Evolutionary conservation across 2,888 invertebrate genomes (phyloP).

Genomic region (Laspeyria flexula): DNA sequence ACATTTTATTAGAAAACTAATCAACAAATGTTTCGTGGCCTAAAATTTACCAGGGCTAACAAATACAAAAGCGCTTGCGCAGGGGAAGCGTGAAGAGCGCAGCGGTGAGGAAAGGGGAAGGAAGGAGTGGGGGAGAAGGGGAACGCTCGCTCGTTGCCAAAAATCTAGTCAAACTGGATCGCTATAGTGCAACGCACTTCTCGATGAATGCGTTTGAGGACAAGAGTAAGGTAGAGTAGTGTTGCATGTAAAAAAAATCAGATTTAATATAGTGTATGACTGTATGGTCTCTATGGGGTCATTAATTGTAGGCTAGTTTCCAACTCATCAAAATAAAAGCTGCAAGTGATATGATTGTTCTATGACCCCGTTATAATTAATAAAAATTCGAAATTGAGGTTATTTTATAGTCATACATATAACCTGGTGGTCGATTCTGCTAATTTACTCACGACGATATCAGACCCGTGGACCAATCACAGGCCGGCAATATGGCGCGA

Average conservation of each 20-base stretch:
- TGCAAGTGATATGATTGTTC: too few relatives aligned
- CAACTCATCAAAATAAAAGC: too few relatives aligned
- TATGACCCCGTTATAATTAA: too few relatives aligned
- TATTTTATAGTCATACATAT: too few relatives aligned
- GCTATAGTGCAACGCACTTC: constrained; percentile 83
- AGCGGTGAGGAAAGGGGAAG: constrained; percentile 35
- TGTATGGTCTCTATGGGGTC: too few relatives aligned
- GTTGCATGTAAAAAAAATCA: not conserved
- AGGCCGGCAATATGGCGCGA: too few relatives aligned
- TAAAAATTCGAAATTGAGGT: too few relatives aligned
- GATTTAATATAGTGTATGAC: too few relatives aligned
- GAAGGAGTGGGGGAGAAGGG: constrained; percentile 33
- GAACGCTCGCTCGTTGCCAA: constrained; percentile 70
- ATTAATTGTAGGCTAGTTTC: too few relatives aligned
- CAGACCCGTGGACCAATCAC: too few relatives aligned
- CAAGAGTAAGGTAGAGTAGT: constrained; percentile 50
- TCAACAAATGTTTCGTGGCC: constrained; percentile 12
- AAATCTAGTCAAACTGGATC: constrained; percentile 86
- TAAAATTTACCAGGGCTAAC: constrained; percentile 70
- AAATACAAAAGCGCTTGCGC: constrained; percentile 54
- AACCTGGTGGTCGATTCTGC: too few relatives aligned
- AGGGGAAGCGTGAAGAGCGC: constrained; percentile 34
- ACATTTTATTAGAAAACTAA: constrained; percentile 8
- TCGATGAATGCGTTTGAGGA: constrained; percentile 69
- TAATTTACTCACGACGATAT: too few relatives aligned